Evolutionary conservation across 2,888 invertebrate species (phyloP).

Genomic region (Schizaphis graminum): DNA sequence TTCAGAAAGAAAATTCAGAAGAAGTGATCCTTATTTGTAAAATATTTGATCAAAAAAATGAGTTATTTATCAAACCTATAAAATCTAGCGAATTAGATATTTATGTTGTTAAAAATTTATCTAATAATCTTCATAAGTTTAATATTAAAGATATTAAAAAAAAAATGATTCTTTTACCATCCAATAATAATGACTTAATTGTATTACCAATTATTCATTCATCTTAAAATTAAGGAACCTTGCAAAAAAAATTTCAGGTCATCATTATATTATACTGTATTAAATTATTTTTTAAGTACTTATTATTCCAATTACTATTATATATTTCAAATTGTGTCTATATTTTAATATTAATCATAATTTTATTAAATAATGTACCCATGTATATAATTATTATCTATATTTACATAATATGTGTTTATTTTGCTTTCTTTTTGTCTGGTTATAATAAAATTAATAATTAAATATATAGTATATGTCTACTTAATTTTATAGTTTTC

Average conservation of each 20-base stretch:
- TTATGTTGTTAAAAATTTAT: neutral
- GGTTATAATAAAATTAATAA: neutral
- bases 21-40: neutral
- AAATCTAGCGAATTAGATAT: conserved; percentile 1
- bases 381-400: neutral
- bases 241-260: too few relatives aligned
- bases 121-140: neutral
- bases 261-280: too few relatives aligned
- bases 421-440: neutral
- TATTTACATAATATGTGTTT: neutral
- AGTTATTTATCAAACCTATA: conserved; percentile 7
- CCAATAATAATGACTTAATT: too few relatives aligned
- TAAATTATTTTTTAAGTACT: neutral
- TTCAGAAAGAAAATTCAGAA: neutral
- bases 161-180: neutral
- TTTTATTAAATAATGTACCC: neutral
- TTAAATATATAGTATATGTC: neutral
- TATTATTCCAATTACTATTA: neutral
- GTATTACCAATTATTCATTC: too few relatives aligned
- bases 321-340: neutral
- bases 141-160: neutral
- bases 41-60: neutral
- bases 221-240: too few relatives aligned
- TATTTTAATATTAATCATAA: neutral
- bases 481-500: neutral